Conservation (phyloP, 92 coral and sea anemone genomes). For the Hydrozoanthus gracilis region DNA sequence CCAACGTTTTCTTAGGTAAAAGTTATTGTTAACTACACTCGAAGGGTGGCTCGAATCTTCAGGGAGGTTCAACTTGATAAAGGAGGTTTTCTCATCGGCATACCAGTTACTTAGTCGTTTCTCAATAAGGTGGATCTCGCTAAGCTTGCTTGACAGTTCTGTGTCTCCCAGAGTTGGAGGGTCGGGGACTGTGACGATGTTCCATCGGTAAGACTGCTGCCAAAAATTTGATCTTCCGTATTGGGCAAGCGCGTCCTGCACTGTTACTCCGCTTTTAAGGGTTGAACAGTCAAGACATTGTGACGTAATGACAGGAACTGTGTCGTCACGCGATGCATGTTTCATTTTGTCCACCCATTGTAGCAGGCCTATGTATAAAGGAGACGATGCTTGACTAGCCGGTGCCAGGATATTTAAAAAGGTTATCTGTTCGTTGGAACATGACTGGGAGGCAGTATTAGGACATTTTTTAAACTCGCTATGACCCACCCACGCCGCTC, state of each 20-base stretch:
- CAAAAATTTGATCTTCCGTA: not conserved
- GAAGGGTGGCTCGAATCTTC: not conserved
- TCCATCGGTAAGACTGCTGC: too few species aligned
- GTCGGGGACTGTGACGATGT: not conserved
- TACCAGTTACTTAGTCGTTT: not conserved
- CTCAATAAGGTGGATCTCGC: not conserved
- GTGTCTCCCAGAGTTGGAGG: not conserved
- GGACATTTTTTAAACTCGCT: not conserved
- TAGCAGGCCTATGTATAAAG: slow-evolving; percentile 60
- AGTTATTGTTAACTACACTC: not conserved
- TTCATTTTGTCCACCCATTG: slow-evolving; percentile 14
- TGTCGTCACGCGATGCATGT: slow-evolving; percentile 60
- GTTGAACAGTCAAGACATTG: not conserved
- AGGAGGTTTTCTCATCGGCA: not conserved
- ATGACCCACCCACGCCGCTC: slow-evolving; percentile 45
- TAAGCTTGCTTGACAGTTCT: not conserved
- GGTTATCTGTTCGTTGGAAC: not conserved
- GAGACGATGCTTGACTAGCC: slow-evolving; percentile 18
- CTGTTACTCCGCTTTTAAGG: not conserved
- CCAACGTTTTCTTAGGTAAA: slow-evolving; percentile 5
- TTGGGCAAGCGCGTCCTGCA: not conserved
- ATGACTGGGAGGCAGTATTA: not conserved
- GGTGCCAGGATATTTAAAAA: not conserved
- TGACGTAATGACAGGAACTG: slow-evolving; percentile 66
- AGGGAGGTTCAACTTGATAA: not conserved